A percentile compares a stretch with the other conserved stretches of the same genome.
Conservation (phyloP, 2,888 invertebrate genomes). For the Fragum sueziense region DNA sequence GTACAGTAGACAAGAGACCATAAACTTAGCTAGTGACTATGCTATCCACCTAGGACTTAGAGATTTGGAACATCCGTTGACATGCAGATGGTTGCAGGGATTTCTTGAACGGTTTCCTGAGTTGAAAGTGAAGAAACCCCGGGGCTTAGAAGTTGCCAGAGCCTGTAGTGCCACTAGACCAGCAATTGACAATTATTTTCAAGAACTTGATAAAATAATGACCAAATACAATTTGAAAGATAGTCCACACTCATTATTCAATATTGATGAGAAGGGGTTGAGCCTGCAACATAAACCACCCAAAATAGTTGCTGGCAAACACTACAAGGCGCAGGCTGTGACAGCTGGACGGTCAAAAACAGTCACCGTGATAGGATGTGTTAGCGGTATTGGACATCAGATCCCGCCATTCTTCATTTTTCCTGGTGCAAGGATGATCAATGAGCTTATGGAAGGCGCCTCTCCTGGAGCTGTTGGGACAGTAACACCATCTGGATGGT, state of each 20-base stretch:
- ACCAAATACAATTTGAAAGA: conserved; percentile 38
- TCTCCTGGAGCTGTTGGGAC: conserved; percentile 27
- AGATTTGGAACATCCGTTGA: background rate
- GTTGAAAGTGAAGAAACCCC: background rate
- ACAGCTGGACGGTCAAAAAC: background rate
- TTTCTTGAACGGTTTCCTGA: conserved; percentile 8
- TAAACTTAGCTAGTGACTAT: conserved; percentile 12
- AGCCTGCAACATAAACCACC: conserved; percentile 4
- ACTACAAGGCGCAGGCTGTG: background rate
- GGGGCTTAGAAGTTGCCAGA: background rate
- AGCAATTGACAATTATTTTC: conserved; percentile 34
- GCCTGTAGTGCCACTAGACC: conserved; percentile 33
- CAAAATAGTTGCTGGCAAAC: background rate
- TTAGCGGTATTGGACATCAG: background rate
- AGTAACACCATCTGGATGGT: conserved; percentile 35
- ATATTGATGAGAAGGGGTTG: conserved; percentile 43
- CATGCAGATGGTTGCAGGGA: background rate
- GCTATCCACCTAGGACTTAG: background rate
- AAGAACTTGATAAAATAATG: conserved; percentile 22
- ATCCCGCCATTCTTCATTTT: too few relatives aligned
- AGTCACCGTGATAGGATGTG: background rate
- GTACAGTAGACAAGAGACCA: conserved; percentile 9
- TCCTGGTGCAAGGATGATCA: too few relatives aligned
- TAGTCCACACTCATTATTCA: conserved; percentile 40
- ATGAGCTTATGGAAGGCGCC: conserved; percentile 33